A percentile compares a stretch with the other conserved stretches of the same genome.
Evolutionary conservation across 2,113 vertebrate genomes (phyloP).

Genomic region (Hassar affinis): DNA sequence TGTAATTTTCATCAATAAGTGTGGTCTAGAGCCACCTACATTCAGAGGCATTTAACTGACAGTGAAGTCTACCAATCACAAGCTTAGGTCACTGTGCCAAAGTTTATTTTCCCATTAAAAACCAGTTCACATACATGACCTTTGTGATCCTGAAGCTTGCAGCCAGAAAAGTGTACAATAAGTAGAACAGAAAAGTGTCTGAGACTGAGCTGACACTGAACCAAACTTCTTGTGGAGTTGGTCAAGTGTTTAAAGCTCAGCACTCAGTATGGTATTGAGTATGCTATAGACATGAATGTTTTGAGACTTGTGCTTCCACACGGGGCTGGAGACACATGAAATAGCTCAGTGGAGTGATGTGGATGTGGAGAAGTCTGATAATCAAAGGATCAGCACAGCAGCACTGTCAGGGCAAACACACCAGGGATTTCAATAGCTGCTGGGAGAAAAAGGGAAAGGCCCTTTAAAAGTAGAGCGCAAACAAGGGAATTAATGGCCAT

Average conservation of each 20-base stretch:
- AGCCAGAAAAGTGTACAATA: neutral
- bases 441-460: conserved; percentile 43
- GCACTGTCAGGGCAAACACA: conserved; percentile 46
- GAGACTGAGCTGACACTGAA: neutral
- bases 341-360: conserved; percentile 41
- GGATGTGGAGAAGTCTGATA: conserved; percentile 52
- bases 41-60: neutral
- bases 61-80: neutral
- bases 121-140: neutral
- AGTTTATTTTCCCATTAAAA: neutral
- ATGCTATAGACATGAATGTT: conserved; percentile 32
- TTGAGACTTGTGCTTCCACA: conserved; percentile 37
- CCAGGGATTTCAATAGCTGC: conserved; percentile 40
- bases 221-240: neutral
- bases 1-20: neutral
- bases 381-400: conserved; percentile 49
- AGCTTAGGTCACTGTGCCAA: neutral
- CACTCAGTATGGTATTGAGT: neutral
- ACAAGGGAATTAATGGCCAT: conserved; percentile 51
- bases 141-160: neutral
- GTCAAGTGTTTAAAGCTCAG: conserved; percentile 22
- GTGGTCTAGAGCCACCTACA: neutral
- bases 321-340: conserved; percentile 43
- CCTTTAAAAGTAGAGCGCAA: conserved; percentile 47
- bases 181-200: neutral